phyloP scores from a whole-genome alignment of 2,797 vertebrate species.

The Parauchenoglanis ngamensis region DNA sequence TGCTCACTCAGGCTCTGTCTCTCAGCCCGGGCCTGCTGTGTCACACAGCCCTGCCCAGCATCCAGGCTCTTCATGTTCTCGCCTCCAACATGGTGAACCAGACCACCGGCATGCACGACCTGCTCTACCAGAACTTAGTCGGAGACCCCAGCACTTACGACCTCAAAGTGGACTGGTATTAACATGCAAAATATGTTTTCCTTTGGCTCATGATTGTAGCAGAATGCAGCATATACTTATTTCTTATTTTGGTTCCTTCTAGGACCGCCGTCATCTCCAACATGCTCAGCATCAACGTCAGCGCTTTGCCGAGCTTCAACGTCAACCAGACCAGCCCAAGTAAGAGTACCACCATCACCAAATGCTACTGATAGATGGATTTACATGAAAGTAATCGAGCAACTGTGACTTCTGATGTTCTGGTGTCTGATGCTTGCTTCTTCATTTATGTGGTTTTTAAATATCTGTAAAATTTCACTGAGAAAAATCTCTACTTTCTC shows the following conservation, averaged over 20 bases:
- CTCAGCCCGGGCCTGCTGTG: conserved; percentile 70
- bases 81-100: conserved; percentile 54
- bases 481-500: background rate
- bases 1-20: conserved; percentile 55
- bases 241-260: background rate
- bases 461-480: background rate
- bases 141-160: conserved; percentile 71
- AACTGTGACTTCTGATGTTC: background rate
- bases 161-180: conserved; percentile 68
- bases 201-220: background rate
- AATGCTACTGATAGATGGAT: background rate
- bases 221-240: background rate
- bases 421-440: too few species aligned
- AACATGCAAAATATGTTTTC: background rate
- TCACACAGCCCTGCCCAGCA: conserved; percentile 58
- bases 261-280: conserved; percentile 66
- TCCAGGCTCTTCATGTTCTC: conserved; percentile 59
- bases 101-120: conserved; percentile 53
- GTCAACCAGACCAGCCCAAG: conserved; percentile 65
- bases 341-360: conserved; percentile 49
- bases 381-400: background rate
- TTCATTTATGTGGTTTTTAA: background rate
- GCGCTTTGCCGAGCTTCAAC: conserved; percentile 58
- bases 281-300: conserved; percentile 64
- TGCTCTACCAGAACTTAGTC: conserved; percentile 65